Evolutionary conservation across 2,888 invertebrate species (phyloP).

Genomic region (Agapostemon virescens): DNA sequence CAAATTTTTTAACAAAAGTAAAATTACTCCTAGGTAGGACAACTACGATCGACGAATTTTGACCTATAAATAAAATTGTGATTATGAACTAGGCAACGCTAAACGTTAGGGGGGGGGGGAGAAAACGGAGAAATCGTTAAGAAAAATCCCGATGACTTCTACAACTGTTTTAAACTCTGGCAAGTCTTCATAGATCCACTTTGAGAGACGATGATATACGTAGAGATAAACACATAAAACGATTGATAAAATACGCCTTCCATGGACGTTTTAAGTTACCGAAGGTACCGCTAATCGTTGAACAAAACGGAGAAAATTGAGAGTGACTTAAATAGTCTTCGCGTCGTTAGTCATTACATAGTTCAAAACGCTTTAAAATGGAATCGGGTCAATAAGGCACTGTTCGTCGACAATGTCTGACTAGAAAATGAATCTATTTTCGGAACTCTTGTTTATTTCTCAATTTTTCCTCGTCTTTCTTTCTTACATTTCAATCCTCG

Average conservation of each 20-base stretch:
- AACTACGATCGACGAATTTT: slow-evolving; percentile 20
- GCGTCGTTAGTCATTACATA: slow-evolving; percentile 42
- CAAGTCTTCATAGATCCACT: slow-evolving; percentile 55
- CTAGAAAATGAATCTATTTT: slow-evolving; percentile 80
- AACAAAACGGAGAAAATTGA: slow-evolving; percentile 30
- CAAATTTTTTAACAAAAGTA: slow-evolving; percentile 46
- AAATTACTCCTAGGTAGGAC: background rate
- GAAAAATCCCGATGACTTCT: slow-evolving; percentile 29
- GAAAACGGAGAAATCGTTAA: slow-evolving; percentile 21
- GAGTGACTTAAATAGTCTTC: slow-evolving; percentile 24
- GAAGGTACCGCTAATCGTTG: slow-evolving; percentile 1
- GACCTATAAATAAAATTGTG: slow-evolving; percentile 36
- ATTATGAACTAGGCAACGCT: slow-evolving; percentile 16
- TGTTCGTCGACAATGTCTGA: slow-evolving; percentile 80
- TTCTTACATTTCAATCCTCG: slow-evolving; percentile 58
- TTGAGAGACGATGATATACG: slow-evolving; percentile 26
- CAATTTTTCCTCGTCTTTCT: slow-evolving; percentile 58
- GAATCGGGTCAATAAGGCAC: slow-evolving; percentile 80
- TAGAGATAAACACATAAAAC: slow-evolving; percentile 36
- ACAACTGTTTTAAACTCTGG: slow-evolving; percentile 40
- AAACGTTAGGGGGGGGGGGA: background rate
- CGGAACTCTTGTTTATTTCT: slow-evolving; percentile 70
- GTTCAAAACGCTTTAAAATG: slow-evolving; percentile 62
- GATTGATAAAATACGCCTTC: slow-evolving; percentile 39
- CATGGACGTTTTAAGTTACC: slow-evolving; percentile 33